Conservation (phyloP, 1,140 invertebrate genomes). For the Drosophila quadrilineata region DNA sequence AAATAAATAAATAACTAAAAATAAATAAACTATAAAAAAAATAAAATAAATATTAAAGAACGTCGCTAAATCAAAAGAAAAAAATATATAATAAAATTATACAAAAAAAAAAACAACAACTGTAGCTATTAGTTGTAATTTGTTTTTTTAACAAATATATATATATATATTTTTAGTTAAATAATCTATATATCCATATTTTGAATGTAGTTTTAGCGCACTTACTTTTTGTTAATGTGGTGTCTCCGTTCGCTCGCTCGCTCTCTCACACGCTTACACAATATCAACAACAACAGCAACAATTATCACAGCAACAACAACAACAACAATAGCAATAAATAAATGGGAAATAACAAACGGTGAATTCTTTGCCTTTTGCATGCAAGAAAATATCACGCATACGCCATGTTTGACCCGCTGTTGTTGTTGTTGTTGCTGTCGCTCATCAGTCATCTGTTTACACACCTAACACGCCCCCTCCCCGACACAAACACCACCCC, state of each 20-base stretch:
- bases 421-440: neutral
- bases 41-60: neutral
- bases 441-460: conserved; percentile 1
- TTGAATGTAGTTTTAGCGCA: conserved; percentile 62
- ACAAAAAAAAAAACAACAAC: conserved; percentile 6
- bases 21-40: conserved; percentile 1
- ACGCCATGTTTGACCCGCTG: conserved; percentile 23
- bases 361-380: conserved; percentile 22
- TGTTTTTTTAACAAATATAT: no score
- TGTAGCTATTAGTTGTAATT: conserved; percentile 44
- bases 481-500: neutral
- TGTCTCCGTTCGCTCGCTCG: conserved; percentile 41
- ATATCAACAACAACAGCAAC: neutral
- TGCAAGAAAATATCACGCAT: conserved; percentile 35
- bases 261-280: conserved; percentile 20
- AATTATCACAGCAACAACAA: neutral
- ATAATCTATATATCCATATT: conserved; percentile 34
- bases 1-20: neutral
- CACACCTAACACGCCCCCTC: neutral
- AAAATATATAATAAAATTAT: neutral
- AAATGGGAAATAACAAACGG: conserved; percentile 20
- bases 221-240: conserved; percentile 47
- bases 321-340: neutral
- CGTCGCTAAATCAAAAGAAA: conserved; percentile 27
- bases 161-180: conserved; percentile 26